Evolutionary conservation across 1,140 invertebrate species (phyloP).

Genomic region (Anagrus nilaparvatae): DNA sequence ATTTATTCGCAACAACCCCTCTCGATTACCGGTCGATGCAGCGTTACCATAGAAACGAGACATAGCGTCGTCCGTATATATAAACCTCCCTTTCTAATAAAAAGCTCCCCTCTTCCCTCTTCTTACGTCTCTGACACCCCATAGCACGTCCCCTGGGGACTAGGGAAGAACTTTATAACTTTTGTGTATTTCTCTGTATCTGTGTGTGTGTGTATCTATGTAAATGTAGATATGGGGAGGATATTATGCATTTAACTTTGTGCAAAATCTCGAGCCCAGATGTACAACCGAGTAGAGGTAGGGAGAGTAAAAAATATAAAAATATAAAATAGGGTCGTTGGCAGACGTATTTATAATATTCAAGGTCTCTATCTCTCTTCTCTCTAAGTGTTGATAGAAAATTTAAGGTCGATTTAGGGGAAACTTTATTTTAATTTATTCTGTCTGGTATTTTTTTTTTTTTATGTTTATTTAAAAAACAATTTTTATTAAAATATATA

Average conservation of each 20-base stretch:
- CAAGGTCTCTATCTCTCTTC: background rate
- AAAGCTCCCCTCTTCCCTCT: background rate
- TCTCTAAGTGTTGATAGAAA: too few relatives aligned
- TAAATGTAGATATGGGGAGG: background rate
- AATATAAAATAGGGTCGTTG: too few relatives aligned
- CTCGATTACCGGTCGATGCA: constrained; percentile 37
- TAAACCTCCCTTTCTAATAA: background rate
- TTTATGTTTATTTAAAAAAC: too few relatives aligned
- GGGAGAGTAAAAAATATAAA: too few relatives aligned
- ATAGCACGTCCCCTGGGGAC: background rate
- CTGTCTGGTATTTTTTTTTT: too few relatives aligned
- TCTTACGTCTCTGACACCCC: background rate
- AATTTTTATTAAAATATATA: too few relatives aligned
- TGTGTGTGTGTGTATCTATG: background rate
- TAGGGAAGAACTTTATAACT: background rate
- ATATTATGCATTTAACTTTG: too few relatives aligned
- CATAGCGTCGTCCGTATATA: constrained; percentile 25
- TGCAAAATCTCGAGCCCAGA: too few relatives aligned
- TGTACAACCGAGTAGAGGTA: too few relatives aligned
- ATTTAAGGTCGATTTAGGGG: too few relatives aligned
- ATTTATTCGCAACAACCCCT: background rate
- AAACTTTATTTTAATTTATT: too few relatives aligned
- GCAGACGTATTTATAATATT: too few relatives aligned
- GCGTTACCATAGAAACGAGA: constrained; percentile 40
- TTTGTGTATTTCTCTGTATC: background rate